Percentiles rank a stretch among this genome's conserved stretches.
phyloP scores from a whole-genome alignment of 2,113 vertebrate genomes.

The Tupaia chinensis region DNA sequence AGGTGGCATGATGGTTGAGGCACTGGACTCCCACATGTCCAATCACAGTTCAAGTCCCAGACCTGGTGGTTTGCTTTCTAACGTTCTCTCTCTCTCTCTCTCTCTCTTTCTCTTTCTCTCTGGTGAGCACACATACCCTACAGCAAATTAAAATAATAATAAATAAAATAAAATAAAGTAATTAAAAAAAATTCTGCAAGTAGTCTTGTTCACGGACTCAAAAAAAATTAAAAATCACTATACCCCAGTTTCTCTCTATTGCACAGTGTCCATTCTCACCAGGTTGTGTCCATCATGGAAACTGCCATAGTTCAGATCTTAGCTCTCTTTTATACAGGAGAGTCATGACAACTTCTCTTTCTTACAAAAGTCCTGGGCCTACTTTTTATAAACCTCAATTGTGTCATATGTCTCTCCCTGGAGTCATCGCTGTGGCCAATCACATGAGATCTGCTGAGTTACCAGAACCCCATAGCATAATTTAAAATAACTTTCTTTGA shows the following conservation, averaged over 20 bases:
- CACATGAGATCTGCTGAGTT: neutral
- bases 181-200: neutral
- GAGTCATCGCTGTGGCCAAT: neutral
- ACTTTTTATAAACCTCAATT: neutral
- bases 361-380: neutral
- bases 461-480: neutral
- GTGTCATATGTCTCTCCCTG: neutral
- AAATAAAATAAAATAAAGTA: neutral
- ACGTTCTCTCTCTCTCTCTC: too few relatives aligned
- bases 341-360: neutral
- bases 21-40: too few relatives aligned
- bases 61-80: too few relatives aligned
- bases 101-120: too few relatives aligned
- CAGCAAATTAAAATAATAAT: too few relatives aligned
- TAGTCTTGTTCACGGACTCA: neutral
- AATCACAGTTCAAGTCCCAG: too few relatives aligned
- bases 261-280: neutral
- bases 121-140: too few relatives aligned
- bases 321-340: neutral
- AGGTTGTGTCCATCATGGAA: neutral
- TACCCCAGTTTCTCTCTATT: neutral
- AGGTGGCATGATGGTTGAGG: neutral
- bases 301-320: neutral
- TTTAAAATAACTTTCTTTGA: neutral
- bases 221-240: neutral